A percentile compares a stretch with the other conserved stretches of the same genome.
Conservation (phyloP, 1,140 invertebrate species). For the Drosophila pseudoobscura region DNA sequence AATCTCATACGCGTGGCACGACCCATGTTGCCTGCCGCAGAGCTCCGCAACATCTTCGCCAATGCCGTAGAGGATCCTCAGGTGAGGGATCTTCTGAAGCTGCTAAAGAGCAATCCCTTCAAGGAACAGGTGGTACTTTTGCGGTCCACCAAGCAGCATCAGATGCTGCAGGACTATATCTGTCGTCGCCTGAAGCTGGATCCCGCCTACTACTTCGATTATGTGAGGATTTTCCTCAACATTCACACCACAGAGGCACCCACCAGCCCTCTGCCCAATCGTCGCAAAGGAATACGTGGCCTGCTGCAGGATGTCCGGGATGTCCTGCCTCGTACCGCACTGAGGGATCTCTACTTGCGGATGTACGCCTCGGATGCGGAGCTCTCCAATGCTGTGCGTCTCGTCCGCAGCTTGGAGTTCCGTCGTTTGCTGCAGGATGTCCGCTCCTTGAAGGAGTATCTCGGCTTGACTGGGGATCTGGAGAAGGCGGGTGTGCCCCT, state of each 20-base stretch:
- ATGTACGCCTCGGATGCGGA: constrained; percentile 44
- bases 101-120: constrained; percentile 47
- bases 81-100: constrained; percentile 23
- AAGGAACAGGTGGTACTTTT: constrained; percentile 22
- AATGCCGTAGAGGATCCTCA: constrained; percentile 56
- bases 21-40: constrained; percentile 31
- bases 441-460: constrained; percentile 50
- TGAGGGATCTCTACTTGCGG: constrained; percentile 46
- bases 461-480: constrained; percentile 21
- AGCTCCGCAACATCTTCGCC: constrained; percentile 51
- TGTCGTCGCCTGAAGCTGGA: constrained; percentile 52
- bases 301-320: constrained; percentile 53
- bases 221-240: constrained; percentile 40
- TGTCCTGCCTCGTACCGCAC: constrained; percentile 40
- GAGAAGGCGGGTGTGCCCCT: constrained; percentile 47
- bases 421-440: constrained; percentile 45
- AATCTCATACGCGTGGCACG: constrained; percentile 54
- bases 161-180: constrained; percentile 38
- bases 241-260: constrained; percentile 24
- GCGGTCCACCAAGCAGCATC: constrained; percentile 38
- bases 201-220: constrained; percentile 47
- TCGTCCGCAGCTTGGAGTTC: constrained; percentile 54
- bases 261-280: constrained; percentile 42
- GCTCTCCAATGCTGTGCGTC: constrained; percentile 39
- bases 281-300: constrained; percentile 55